Evolutionary conservation across 2,113 vertebrate species (phyloP), one percentile per base, ranked within the genome.

Genomic region (Callospermophilus lateralis): DNA sequence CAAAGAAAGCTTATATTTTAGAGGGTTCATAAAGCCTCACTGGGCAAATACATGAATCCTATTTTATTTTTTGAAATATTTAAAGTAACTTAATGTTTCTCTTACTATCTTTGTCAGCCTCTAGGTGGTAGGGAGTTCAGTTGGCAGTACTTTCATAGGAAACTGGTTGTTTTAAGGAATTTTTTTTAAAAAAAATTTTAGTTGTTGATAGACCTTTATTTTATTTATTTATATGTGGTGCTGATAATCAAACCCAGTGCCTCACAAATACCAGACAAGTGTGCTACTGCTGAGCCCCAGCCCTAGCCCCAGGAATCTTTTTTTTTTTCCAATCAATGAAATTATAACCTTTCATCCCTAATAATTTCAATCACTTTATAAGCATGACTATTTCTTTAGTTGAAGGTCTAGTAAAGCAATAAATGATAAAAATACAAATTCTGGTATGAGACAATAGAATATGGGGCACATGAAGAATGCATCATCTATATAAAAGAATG

Each of bases 61-160:
- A 53, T 72, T 93, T 65, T 51, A 73, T 81, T 68, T 80, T 92
- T 93, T 89, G 68, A 94, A 93, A 68, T 63, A 84, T 73, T 88
- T 83, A 78, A 95, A 48, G 37, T 26, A 84, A 76, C 11, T 87
- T 90, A 65, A 90, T 34, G 73, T 70, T 87, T 90, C 58, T 2
- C 51, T 81, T 73, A 81, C 55, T 72, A 78, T 42, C 11, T 84
- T 78, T 61, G 19, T 34, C 28, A 67, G 28, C 10, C 22, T 19
- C 9, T 76, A 48, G 32, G 13, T 78, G 8, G 11, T 45, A 24
- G 90, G 8, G 24, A 93, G 26, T 88, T 92, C 72, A 88, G 1
- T 34, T 65, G 42, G 30, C 24, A 88, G 70, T 63, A 22, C 26
- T 80, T 73, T 94, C 22, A 39, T 34, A 51, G 48, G 48, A 51